Evolutionary conservation across 2,888 invertebrate genomes (phyloP), one percentile per base, ranked within the genome.

Genomic region (Oasisia sp.): DNA sequence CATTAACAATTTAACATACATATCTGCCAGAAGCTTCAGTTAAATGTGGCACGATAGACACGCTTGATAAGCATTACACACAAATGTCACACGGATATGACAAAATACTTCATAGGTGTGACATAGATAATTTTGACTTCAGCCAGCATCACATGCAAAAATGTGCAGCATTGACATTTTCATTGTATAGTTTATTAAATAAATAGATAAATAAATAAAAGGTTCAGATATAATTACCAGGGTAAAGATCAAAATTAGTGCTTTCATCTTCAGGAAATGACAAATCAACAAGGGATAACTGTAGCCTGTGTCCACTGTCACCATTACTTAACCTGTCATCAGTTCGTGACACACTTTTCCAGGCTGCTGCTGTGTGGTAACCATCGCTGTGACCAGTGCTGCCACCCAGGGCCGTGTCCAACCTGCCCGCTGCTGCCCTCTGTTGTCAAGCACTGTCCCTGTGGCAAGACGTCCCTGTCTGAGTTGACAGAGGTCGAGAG

Each of bases 401-500:
- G 98, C 95, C 98, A 98, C 95, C 96, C 97, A 0, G 98, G 97
- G 0, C 95, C 96, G 0, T 98, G 98, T 95, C 97, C 97, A 8
- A 96, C 97, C 0, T 98, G 98, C 95, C 94, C 94, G 0, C 96
- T 97, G 32, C 97, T 97, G 92, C 97, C 98, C 0, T 96, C 97
- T 27, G 95, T 97, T 58, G 97, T 98, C 14, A 97, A 97, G 8
- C 97, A 97, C 89, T 98, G 98, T 95, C 98, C 98, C 0, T 98
- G 98, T 96, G 98, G 98, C 0, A 97, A 98, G 96, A 97, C 97
- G 89, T 95, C 96, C 0, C 96, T 97, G 32, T 91, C 93, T 5
- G 94, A 95, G 27, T 92, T 96, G 32, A 45, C 92, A 0, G 91
- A 45, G 0, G 93, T 32, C 0, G 93, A 93, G 45, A 94, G 96